phyloP scores from a whole-genome alignment of 2,797 vertebrate species.

The Sus cebifrons region DNA sequence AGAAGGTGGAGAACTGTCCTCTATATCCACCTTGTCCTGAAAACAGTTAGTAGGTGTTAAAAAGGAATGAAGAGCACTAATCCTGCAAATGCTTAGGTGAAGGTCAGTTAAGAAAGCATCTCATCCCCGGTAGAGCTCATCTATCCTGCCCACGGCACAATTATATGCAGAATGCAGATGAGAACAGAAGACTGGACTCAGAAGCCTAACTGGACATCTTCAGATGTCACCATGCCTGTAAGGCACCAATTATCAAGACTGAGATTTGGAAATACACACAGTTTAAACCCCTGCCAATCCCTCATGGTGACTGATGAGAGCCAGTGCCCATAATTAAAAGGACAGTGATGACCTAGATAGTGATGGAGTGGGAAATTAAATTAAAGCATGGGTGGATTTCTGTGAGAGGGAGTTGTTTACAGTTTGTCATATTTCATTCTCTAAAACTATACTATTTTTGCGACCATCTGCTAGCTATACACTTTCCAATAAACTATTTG shows the following conservation, averaged over 20 bases:
- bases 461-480: background rate
- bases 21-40: background rate
- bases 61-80: slow-evolving; percentile 12
- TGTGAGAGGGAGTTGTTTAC: background rate
- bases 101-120: slow-evolving; percentile 39
- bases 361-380: background rate
- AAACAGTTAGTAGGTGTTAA: background rate
- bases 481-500: slow-evolving; percentile 17
- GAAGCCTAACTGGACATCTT: background rate
- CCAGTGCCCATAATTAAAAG: background rate
- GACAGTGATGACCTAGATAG: background rate
- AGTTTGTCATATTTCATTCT: background rate
- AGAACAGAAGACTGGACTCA: slow-evolving; percentile 11
- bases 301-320: accelerated
- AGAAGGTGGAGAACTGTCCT: background rate
- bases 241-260: background rate
- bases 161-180: background rate
- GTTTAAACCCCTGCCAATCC: slow-evolving; percentile 34
- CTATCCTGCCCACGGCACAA: background rate
- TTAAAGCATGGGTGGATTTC: background rate
- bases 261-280: slow-evolving; percentile 8
- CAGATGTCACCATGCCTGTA: background rate
- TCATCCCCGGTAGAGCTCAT: background rate
- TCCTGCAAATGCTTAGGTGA: slow-evolving; percentile 4
- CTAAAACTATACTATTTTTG: background rate